Evolutionary conservation across 2,113 vertebrate genomes (phyloP), one percentile per base, ranked within the genome.

Genomic region (Steatornis caripensis): DNA sequence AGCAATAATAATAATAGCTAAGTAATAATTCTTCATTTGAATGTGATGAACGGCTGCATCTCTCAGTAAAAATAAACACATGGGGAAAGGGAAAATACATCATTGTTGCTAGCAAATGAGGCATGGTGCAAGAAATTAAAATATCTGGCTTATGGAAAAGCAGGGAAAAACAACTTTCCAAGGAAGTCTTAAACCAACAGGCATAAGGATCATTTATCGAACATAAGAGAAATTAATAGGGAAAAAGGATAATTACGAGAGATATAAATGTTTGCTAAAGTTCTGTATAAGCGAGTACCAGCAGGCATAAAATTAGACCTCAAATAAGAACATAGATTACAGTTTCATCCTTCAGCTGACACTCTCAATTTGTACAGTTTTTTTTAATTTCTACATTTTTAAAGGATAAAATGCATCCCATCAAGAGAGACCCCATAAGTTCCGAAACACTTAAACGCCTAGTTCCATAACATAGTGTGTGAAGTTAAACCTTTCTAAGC

Each of bases 1-100:
- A 80, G 95, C 64, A 96, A 96, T 97, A 97, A 96, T 96, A 97
- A 93, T 96, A 96, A 96, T 91, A 64, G 93, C 95, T 85, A 95
- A 91, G 89, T 91, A 95, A 96, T 96, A 94, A 94, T 95, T 97
- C 93, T 97, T 96, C 95, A 91, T 96, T 95, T 97, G 94, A 94
- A 87, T 71, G 89, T 97, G 97, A 97, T 95, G 92, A 97, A 96
- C 26, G 78, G 74, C 70, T 88, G 68, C 87, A 54, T 81, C 70
- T 95, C 95, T 89, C 69, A 62, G 93, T 89, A 89, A 96, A 96
- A 95, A 97, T 96, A 97, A 96, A 96, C 91, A 95, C 70, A 77
- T n/a, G 49, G 49, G 65, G 86, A 95, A 95, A 69, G 66, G 77
- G 62, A 95, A 95, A 92, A 97, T 96, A 94, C 49, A 96, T 97